phyloP scores from a whole-genome alignment of 2,113 vertebrate species.

The Copsychus sechellarum region DNA sequence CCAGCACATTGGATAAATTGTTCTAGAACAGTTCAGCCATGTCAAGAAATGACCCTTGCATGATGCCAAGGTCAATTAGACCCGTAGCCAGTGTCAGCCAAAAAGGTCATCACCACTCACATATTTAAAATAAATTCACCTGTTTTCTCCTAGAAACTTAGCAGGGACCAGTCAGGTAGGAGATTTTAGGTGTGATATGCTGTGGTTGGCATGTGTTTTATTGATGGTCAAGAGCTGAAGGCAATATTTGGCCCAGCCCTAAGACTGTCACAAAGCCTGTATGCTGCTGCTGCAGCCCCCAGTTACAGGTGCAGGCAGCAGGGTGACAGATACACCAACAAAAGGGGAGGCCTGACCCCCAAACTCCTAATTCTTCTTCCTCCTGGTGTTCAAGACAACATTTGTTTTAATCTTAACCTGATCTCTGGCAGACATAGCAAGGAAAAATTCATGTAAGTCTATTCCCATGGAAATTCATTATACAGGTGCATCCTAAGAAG shows the following conservation, averaged over 20 bases:
- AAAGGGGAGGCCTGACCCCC: background rate
- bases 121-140: background rate
- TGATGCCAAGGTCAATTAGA: slow-evolving; percentile 67
- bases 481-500: slow-evolving; percentile 11
- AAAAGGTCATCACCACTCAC: background rate
- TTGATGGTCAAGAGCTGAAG: background rate
- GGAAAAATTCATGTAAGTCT: background rate
- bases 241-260: background rate
- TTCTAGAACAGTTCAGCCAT: slow-evolving; percentile 73
- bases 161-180: background rate
- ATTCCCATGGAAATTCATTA: slow-evolving; percentile 1
- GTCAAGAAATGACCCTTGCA: slow-evolving; percentile 67
- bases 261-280: background rate
- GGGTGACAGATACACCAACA: background rate
- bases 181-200: background rate
- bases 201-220: background rate
- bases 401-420: background rate
- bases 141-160: background rate
- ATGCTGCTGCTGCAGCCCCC: background rate
- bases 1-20: slow-evolving; percentile 64
- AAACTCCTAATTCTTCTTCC: background rate
- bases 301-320: background rate
- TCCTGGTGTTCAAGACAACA: background rate
- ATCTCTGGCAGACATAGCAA: background rate
- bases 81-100: background rate